Conservation (phyloP, 2,888 invertebrate genomes). For the Paralinhomoeus sp. region DNA sequence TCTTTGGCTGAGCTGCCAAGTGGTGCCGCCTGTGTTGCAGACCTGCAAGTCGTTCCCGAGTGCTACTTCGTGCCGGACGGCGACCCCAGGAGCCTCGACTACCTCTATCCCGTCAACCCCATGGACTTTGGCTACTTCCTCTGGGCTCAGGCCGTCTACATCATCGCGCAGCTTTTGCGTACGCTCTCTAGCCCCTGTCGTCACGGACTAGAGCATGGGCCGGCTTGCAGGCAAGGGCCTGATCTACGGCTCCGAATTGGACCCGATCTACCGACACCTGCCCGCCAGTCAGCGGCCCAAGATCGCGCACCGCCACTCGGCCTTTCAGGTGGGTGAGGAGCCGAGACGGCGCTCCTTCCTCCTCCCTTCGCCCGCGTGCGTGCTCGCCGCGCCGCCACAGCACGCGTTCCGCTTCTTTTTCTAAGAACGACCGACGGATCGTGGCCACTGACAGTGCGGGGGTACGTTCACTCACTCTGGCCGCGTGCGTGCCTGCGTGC, state of each 20-base stretch:
- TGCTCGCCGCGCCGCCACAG: too few relatives aligned
- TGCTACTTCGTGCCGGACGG: conserved; percentile 54
- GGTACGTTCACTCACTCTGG: too few relatives aligned
- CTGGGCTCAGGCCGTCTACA: conserved; percentile 87
- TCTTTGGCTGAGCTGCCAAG: too few relatives aligned
- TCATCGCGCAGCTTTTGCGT: conserved; percentile 63
- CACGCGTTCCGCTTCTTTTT: too few relatives aligned
- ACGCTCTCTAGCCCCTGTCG: conserved; percentile 7
- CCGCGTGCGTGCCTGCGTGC: too few relatives aligned
- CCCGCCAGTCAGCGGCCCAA: conserved; percentile 84
- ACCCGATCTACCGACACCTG: conserved; percentile 75
- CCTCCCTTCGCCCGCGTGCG: too few relatives aligned
- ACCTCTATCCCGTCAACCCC: conserved; percentile 39
- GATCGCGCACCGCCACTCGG: conserved; percentile 73
- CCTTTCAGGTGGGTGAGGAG: conserved; percentile 84
- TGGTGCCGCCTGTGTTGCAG: too few relatives aligned
- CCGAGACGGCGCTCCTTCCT: too few relatives aligned
- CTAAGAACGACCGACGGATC: too few relatives aligned
- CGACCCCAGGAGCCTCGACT: conserved; percentile 47
- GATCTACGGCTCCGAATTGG: conserved; percentile 62
- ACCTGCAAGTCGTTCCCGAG: conserved; percentile 72
- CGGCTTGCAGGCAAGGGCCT: conserved; percentile 14
- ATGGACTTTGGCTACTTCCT: conserved; percentile 39
- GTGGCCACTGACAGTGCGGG: too few relatives aligned
- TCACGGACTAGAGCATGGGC: not conserved